Conservation (phyloP, 2,113 vertebrate species). For the cattle (Bos taurus) region ARS-UCD2.0 NC_037333.1:47821001-47821500, state of each 20-base stretch:
- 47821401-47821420: background rate
- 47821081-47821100: background rate
- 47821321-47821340: background rate
- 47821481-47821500: background rate
- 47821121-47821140: background rate
- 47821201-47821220: accelerated
- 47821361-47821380: background rate
- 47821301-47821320: background rate
- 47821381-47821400: background rate
- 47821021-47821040: background rate
- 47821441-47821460: accelerated
- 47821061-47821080: background rate
- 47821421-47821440: background rate
- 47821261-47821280: background rate
- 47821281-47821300: background rate
- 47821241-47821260: accelerated
- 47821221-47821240: background rate
- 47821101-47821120: background rate
- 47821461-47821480: background rate
- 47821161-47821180: accelerated
- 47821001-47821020: background rate
- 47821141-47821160: background rate
- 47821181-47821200: accelerated
- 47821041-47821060: background rate
- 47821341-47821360: background rate